Evolutionary conservation across 1,140 invertebrate species (phyloP).

Genomic region (Zaprionus davidi): DNA sequence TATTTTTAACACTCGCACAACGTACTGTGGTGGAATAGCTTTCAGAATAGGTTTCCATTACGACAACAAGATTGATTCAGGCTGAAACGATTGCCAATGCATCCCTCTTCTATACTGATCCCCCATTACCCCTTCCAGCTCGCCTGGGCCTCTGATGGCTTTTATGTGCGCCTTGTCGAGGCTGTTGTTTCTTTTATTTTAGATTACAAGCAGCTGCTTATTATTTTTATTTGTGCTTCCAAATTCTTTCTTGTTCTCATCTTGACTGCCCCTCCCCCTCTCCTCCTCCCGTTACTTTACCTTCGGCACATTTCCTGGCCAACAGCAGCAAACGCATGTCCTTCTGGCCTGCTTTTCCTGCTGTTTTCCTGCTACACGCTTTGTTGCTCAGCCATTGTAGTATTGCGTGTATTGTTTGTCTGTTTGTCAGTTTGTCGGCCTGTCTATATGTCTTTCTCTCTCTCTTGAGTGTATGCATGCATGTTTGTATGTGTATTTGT

Average conservation of each 20-base stretch:
- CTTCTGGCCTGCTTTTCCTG: constrained; percentile 56
- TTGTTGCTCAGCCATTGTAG: constrained; percentile 65
- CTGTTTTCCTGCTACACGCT: constrained; percentile 53
- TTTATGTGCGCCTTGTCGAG: constrained; percentile 13
- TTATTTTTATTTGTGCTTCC: constrained; percentile 50
- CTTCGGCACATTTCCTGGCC: constrained; percentile 29
- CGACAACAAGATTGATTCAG: background rate
- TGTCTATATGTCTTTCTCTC: constrained; percentile 8
- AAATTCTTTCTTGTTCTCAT: constrained; percentile 36
- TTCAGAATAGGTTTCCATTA: background rate
- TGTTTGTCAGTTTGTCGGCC: constrained; percentile 25
- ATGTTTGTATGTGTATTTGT: constrained; percentile 21
- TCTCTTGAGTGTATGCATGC: constrained; percentile 1
- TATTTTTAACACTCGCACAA: background rate
- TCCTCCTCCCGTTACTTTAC: background rate
- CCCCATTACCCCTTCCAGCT: background rate
- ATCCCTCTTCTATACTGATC: background rate
- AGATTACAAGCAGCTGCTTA: constrained; percentile 57
- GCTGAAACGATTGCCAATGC: background rate
- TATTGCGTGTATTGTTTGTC: constrained; percentile 49
- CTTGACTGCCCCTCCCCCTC: background rate
- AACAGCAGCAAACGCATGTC: constrained; percentile 54
- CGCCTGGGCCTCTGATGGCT: background rate
- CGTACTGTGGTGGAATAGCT: background rate
- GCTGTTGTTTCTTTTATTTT: constrained; percentile 24